Conservation (phyloP, 2,113 vertebrate genomes). For the Triplophysa rosa region DNA sequence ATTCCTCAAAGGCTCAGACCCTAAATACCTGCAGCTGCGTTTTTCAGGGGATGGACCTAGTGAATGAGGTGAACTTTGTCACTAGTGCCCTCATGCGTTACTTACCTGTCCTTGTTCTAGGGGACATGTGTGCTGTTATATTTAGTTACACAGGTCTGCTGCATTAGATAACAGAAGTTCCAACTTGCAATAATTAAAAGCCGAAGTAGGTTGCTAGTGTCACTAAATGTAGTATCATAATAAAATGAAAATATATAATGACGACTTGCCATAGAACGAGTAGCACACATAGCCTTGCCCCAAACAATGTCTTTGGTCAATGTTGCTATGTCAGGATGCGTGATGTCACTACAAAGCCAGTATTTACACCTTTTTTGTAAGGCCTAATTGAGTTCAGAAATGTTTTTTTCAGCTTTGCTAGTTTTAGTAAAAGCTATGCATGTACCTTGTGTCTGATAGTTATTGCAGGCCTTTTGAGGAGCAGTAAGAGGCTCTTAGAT, state of each 20-base stretch:
- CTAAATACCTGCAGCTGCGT: conserved; percentile 43
- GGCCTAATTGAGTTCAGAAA: too few relatives aligned
- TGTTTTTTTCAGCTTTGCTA: neutral
- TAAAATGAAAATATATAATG: too few relatives aligned
- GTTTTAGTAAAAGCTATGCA: neutral
- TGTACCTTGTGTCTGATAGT: neutral
- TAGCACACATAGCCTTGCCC: too few relatives aligned
- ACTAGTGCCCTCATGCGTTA: conserved; percentile 35
- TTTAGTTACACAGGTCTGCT: neutral
- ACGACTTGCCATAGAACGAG: too few relatives aligned
- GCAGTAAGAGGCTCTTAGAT: neutral
- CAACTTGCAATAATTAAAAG: neutral
- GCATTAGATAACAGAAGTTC: too few relatives aligned
- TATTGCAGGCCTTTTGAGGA: neutral
- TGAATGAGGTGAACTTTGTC: conserved; percentile 29
- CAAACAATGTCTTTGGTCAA: too few relatives aligned
- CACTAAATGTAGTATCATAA: too few relatives aligned
- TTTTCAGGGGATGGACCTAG: conserved; percentile 30
- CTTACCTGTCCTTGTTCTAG: conserved; percentile 31
- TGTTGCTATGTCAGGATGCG: too few relatives aligned
- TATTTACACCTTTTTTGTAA: too few relatives aligned
- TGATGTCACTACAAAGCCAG: too few relatives aligned
- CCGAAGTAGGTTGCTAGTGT: too few relatives aligned
- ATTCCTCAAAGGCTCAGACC: conserved; percentile 56
- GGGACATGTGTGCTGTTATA: neutral